A percentile compares a stretch with the other conserved stretches of the same genome.
phyloP scores from a whole-genome alignment of 2,113 vertebrate genomes.

The Neoarius graeffei region DNA sequence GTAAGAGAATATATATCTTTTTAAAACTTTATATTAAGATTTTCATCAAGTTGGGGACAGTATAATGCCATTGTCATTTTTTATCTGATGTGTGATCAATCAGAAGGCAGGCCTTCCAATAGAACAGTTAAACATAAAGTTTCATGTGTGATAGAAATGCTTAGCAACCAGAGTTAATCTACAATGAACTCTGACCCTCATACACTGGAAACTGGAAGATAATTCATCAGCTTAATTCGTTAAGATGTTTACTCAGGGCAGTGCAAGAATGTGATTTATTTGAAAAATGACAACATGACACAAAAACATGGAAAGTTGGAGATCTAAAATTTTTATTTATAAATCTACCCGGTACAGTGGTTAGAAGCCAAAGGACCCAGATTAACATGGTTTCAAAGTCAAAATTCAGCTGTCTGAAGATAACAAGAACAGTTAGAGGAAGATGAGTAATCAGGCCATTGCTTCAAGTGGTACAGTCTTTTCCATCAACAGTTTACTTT shows the following conservation, averaged over 20 bases:
- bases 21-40: background rate
- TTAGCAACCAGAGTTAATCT: background rate
- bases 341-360: constrained; percentile 55
- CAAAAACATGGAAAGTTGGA: constrained; percentile 48
- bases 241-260: background rate
- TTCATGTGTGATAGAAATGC: background rate
- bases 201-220: background rate
- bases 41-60: background rate
- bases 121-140: background rate
- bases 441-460: background rate
- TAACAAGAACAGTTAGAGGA: background rate
- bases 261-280: constrained; percentile 48
- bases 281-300: constrained; percentile 41
- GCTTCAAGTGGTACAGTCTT: constrained; percentile 22
- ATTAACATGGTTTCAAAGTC: background rate
- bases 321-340: constrained; percentile 59
- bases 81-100: background rate
- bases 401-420: constrained; percentile 15
- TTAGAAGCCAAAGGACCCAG: constrained; percentile 12
- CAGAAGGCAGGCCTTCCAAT: background rate
- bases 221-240: background rate
- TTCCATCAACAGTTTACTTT: constrained; percentile 76
- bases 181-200: background rate
- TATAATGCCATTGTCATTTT: background rate
- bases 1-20: background rate